phyloP scores from a whole-genome alignment of 2,888 invertebrate genomes.

The Calameuta idolon region DNA sequence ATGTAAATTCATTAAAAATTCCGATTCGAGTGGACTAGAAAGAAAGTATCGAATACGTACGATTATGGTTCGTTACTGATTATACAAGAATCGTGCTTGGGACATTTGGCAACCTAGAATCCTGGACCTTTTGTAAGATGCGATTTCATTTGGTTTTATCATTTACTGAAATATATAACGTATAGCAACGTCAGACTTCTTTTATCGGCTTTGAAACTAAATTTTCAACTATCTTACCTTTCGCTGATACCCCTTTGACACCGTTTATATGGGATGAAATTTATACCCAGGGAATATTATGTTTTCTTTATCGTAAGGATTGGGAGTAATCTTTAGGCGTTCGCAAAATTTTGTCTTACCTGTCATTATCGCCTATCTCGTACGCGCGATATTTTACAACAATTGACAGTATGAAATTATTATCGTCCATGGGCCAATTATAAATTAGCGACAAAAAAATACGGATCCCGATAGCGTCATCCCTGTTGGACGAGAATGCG shows the following conservation, averaged over 20 bases:
- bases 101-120: background rate
- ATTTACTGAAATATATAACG: background rate
- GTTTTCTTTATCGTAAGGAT: background rate
- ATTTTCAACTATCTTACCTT: background rate
- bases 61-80: background rate
- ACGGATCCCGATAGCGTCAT: background rate
- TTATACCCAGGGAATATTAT: background rate
- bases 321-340: background rate
- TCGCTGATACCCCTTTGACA: background rate
- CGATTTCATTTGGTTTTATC: background rate
- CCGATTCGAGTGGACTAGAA: background rate
- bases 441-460: slow-evolving; percentile 35
- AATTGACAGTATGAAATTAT: slow-evolving; percentile 37
- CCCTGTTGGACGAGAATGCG: background rate
- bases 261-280: background rate
- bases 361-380: background rate
- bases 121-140: background rate
- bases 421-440: slow-evolving; percentile 36
- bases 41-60: background rate
- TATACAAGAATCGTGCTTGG: background rate
- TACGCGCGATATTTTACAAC: slow-evolving; percentile 27
- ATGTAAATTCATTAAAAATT: background rate
- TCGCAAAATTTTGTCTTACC: background rate
- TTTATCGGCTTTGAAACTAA: background rate
- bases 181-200: background rate